A percentile compares a stretch with the other conserved stretches of the same genome.
These are phyloP conservation scores for Mirounga angustirostris DNA, from an alignment of 2,113 vertebrate species.

Conservation along the genomic window DNA sequence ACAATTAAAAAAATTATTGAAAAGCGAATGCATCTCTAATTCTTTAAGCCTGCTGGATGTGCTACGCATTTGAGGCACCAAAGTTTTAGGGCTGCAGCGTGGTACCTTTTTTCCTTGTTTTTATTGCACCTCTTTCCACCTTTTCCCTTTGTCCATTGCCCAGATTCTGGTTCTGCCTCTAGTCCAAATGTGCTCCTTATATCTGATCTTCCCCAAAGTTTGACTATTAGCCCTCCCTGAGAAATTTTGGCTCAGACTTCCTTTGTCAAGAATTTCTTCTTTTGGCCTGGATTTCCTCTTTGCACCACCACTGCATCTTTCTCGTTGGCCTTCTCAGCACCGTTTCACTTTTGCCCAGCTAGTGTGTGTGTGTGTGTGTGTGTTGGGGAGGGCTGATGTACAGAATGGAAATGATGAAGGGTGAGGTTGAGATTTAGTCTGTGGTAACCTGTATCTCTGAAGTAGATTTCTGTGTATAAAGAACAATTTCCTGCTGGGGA, in stretches of 20 bases:
- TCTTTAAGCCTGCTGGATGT: neutral
- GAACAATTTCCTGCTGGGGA: neutral
- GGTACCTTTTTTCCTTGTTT: neutral
- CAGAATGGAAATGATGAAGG: neutral
- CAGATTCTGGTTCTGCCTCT: neutral
- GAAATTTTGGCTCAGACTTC: neutral
- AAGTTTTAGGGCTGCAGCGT: neutral
- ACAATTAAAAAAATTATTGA: neutral
- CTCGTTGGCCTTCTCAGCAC: neutral
- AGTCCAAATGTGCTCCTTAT: neutral
- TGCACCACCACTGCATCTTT: neutral
- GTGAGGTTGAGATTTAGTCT: neutral
- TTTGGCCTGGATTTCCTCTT: neutral
- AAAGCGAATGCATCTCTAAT: conserved; percentile 1
- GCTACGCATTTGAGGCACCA: neutral
- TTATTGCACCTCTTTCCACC: neutral
- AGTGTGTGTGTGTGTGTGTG: neutral
- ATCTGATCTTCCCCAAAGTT: neutral
- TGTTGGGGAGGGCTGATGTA: neutral
- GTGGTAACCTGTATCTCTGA: neutral
- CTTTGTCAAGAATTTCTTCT: neutral
- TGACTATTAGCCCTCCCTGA: neutral
- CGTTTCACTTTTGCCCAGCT: neutral
- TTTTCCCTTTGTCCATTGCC: neutral
- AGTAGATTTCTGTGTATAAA: neutral